phyloP scores from a whole-genome alignment of 1,140 invertebrate genomes.

The Oryzaephilus surinamensis region DNA sequence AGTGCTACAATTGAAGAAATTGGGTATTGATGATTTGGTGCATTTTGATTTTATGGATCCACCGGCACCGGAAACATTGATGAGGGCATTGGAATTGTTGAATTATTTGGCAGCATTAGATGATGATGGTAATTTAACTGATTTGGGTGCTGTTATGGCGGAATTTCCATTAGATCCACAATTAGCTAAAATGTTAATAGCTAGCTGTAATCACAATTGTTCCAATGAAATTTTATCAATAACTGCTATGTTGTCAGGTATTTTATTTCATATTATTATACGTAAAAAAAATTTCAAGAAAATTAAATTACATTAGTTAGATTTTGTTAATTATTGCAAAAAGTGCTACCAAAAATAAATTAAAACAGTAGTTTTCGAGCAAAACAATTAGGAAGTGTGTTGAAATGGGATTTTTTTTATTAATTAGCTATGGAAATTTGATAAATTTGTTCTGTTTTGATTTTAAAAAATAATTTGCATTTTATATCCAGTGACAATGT shows the following conservation, averaged over 20 bases:
- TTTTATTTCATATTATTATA: too few species aligned
- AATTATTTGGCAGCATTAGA: slow-evolving; percentile 96
- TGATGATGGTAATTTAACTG: slow-evolving; percentile 92
- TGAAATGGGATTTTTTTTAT: too few species aligned
- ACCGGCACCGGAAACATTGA: slow-evolving; percentile 99
- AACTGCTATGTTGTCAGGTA: slow-evolving; percentile 98
- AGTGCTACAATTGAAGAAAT: slow-evolving; percentile 95
- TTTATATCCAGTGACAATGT: too few species aligned
- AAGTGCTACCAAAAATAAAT: too few species aligned
- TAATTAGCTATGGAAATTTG: too few species aligned
- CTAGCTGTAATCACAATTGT: slow-evolving; percentile 93
- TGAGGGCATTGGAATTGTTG: slow-evolving; percentile 93
- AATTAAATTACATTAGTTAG: too few species aligned
- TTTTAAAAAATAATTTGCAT: too few species aligned
- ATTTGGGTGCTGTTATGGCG: slow-evolving; percentile 97
- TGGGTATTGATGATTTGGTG: slow-evolving; percentile 98
- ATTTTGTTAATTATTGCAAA: too few species aligned
- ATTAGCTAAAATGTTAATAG: slow-evolving; percentile 97
- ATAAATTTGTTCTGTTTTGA: too few species aligned
- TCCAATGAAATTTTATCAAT: slow-evolving; percentile 99
- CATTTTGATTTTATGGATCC: slow-evolving; percentile 99
- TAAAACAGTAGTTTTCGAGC: too few species aligned
- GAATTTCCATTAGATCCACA: slow-evolving; percentile 99
- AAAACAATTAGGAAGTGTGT: too few species aligned
- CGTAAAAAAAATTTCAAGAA: too few species aligned